Evolutionary conservation across 2,888 invertebrate genomes (phyloP).

Genomic region (Eristalis pertinax): DNA sequence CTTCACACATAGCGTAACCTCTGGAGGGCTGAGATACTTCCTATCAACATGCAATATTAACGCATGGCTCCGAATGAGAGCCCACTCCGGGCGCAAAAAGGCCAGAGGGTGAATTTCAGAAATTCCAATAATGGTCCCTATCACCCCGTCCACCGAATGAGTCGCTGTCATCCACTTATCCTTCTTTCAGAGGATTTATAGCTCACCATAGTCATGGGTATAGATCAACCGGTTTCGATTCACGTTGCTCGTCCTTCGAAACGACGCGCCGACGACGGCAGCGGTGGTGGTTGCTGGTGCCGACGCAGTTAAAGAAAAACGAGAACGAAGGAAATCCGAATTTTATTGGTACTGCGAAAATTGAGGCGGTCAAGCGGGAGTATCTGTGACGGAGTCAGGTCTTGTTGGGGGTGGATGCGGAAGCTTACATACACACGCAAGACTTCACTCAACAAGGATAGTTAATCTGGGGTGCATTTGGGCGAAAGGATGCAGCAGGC

Average conservation of each 20-base stretch:
- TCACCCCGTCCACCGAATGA: constrained; percentile 46
- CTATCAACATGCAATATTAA: constrained; percentile 54
- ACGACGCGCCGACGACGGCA: neutral
- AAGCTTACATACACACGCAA: constrained; percentile 14
- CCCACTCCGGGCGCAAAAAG: constrained; percentile 20
- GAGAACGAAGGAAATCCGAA: constrained; percentile 51
- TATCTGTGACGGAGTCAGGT: neutral
- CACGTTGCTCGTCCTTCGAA: constrained; percentile 40
- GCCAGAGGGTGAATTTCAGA: constrained; percentile 55
- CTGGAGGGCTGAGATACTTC: constrained; percentile 8
- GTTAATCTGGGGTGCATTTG: constrained; percentile 17
- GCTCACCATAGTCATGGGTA: constrained; percentile 24
- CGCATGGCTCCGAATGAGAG: constrained; percentile 23
- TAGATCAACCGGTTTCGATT: constrained; percentile 42
- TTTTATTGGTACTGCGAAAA: constrained; percentile 59
- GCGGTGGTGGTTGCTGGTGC: neutral
- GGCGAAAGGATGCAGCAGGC: neutral
- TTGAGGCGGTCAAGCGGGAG: constrained; percentile 53
- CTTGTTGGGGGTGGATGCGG: neutral
- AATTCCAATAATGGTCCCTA: constrained; percentile 67
- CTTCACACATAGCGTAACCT: constrained; percentile 31
- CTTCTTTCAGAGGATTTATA: constrained; percentile 61
- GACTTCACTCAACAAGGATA: neutral
- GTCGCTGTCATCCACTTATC: constrained; percentile 66
- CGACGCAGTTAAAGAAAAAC: constrained; percentile 9